Conservation (phyloP, 2,797 vertebrate genomes). For the Premnoplex brunnescens region DNA sequence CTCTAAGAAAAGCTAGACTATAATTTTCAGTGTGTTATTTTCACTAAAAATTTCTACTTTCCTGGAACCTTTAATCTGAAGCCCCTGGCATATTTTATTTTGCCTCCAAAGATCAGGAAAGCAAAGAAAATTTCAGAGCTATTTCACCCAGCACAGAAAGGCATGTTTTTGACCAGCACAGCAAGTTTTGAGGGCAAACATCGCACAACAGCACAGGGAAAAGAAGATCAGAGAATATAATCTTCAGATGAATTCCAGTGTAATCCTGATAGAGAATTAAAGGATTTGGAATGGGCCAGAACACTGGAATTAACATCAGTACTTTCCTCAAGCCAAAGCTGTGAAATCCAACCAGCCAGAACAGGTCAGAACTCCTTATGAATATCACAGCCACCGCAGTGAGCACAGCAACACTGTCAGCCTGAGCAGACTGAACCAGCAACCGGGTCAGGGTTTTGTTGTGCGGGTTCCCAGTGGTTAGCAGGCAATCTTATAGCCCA, state of each 20-base stretch:
- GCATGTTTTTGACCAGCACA: background rate
- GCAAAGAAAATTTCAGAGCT: background rate
- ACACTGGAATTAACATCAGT: background rate
- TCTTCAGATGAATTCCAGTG: background rate
- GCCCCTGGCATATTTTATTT: background rate
- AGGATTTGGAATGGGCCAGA: background rate
- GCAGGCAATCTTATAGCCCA: background rate
- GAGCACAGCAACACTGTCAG: background rate
- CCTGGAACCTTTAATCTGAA: background rate
- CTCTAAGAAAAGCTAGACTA: background rate
- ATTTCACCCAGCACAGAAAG: background rate
- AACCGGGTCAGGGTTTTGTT: constrained; percentile 1
- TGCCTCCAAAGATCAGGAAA: background rate
- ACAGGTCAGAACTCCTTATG: background rate
- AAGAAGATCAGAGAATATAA: background rate
- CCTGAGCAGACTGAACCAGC: background rate
- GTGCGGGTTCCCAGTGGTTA: background rate
- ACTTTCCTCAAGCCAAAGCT: background rate
- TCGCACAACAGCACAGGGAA: background rate
- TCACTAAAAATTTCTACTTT: background rate
- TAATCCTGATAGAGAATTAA: background rate
- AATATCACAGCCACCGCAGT: background rate
- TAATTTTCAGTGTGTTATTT: background rate
- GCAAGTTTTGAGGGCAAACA: background rate
- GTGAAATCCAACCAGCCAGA: background rate